Evolutionary conservation across 2,113 vertebrate species (phyloP).

Genomic region (Sceloporus undulatus): DNA sequence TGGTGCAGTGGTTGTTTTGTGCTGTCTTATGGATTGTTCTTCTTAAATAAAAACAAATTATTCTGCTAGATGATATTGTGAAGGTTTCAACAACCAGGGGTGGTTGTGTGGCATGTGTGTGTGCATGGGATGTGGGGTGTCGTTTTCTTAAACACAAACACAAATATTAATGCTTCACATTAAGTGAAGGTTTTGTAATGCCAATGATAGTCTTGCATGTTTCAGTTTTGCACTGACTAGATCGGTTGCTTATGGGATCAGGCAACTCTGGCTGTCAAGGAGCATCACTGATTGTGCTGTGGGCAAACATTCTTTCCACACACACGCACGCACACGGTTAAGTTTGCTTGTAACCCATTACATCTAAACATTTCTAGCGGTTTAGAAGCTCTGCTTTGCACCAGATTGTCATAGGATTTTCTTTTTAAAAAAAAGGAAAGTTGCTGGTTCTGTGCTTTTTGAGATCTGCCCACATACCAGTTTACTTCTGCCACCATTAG

Average conservation of each 20-base stretch:
- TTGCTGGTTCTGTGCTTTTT: neutral
- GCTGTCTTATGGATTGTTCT: no score
- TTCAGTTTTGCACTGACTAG: neutral
- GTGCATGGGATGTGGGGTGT: neutral
- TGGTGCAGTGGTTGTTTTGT: no score
- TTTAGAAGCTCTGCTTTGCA: neutral
- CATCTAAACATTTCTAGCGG: neutral
- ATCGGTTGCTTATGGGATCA: neutral
- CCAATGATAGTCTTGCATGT: neutral
- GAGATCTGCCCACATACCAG: neutral
- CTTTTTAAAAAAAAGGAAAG: neutral
- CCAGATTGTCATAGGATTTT: neutral
- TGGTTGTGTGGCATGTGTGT: neutral
- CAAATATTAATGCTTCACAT: neutral
- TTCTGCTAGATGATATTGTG: no score
- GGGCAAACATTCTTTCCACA: no score
- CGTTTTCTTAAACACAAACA: neutral
- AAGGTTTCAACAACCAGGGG: no score
- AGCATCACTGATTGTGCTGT: neutral
- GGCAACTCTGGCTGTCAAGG: no score
- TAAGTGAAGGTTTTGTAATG: neutral
- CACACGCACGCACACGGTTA: no score
- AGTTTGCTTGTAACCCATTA: neutral
- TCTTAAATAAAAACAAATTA: no score
- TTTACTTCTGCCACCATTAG: neutral